Conservation (phyloP, 2,888 invertebrate species). For the Pristionchus exspectatus region DNA sequence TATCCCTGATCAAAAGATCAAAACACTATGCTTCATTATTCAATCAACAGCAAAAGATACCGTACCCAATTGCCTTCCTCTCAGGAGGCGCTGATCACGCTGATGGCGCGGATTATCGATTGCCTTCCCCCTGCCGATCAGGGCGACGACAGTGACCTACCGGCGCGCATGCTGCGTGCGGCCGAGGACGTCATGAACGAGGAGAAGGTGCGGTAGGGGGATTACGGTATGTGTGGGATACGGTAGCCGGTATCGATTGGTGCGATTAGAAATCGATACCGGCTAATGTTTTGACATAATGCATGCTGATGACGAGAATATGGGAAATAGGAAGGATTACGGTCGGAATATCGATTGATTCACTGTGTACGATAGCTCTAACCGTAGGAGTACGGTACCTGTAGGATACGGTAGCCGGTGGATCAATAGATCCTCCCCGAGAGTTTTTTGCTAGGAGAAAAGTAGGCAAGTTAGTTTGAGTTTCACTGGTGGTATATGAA, state of each 20-base stretch:
- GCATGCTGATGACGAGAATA: too few relatives aligned
- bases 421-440: too few relatives aligned
- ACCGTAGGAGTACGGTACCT: too few relatives aligned
- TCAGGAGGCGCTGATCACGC: conserved; percentile 39
- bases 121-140: neutral
- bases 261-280: too few relatives aligned
- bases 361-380: too few relatives aligned
- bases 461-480: too few relatives aligned
- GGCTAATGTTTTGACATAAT: too few relatives aligned
- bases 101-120: conserved; percentile 19
- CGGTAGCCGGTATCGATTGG: too few relatives aligned
- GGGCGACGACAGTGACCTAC: neutral
- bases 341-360: neutral
- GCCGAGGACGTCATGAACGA: conserved; percentile 63
- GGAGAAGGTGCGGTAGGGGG: conserved; percentile 58
- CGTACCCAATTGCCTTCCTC: neutral
- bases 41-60: neutral
- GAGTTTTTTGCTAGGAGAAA: too few relatives aligned
- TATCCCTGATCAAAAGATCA: too few relatives aligned
- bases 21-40: neutral
- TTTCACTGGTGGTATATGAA: too few relatives aligned
- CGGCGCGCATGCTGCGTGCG: neutral
- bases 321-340: conserved; percentile 57
- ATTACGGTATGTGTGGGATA: neutral
- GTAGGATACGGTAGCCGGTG: too few relatives aligned